Conservation (phyloP, 2,888 invertebrate genomes). For the Lithophane semibrunnea region DNA sequence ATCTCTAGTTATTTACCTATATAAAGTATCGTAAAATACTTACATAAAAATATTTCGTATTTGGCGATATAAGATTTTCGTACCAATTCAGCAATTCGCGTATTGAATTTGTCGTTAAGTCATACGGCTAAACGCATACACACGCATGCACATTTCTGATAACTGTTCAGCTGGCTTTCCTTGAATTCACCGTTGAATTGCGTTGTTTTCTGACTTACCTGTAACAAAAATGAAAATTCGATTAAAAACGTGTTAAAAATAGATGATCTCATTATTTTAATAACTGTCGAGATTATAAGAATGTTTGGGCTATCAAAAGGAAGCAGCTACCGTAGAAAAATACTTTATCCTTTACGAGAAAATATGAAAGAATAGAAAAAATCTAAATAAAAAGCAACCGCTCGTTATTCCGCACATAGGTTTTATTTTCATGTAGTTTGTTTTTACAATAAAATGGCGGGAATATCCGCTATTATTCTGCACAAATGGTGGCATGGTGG, state of each 20-base stretch:
- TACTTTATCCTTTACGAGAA: too few relatives aligned
- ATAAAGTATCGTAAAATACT: neutral
- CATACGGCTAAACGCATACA: neutral
- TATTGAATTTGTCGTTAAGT: conserved; percentile 6
- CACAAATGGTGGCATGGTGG: conserved; percentile 15
- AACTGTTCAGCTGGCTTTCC: neutral
- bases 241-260: neutral
- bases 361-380: neutral
- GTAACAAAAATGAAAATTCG: conserved; percentile 43
- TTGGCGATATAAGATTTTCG: neutral
- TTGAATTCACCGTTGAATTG: neutral
- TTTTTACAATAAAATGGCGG: conserved; percentile 36
- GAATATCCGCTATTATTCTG: conserved; percentile 30
- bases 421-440: conserved; percentile 32
- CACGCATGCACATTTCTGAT: neutral
- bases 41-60: neutral
- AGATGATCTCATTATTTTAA: neutral
- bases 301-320: neutral
- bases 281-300: neutral
- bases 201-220: conserved; percentile 54
- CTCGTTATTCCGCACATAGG: conserved; percentile 34
- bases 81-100: neutral
- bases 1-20: too few relatives aligned
- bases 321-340: neutral
- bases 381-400: conserved; percentile 14